Percentiles rank a stretch among this genome's conserved stretches.
Conservation (phyloP, 1,140 invertebrate genomes). For the Colletes latitarsis region DNA sequence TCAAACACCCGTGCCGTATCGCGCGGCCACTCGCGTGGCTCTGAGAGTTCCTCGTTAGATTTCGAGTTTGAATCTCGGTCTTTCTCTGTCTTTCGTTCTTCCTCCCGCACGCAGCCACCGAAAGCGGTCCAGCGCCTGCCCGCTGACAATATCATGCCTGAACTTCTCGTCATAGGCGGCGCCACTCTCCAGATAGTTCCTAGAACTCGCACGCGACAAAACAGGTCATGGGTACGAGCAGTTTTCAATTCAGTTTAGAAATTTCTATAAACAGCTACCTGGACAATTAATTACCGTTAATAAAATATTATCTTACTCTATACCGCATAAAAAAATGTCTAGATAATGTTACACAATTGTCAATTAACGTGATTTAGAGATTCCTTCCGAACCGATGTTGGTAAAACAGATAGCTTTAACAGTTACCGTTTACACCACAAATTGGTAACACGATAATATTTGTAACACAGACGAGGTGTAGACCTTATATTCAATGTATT, state of each 20-base stretch:
- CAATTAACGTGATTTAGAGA: no score
- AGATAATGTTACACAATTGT: no score
- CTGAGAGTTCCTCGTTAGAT: conserved; percentile 67
- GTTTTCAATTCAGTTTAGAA: not conserved
- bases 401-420: not conserved
- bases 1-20: conserved; percentile 63
- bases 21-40: conserved; percentile 74
- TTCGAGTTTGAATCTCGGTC: conserved; percentile 69
- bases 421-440: no score
- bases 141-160: conserved; percentile 43
- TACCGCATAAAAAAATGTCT: not conserved
- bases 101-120: conserved; percentile 51
- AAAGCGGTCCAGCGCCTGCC: conserved; percentile 68
- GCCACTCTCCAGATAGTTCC: conserved; percentile 12
- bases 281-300: not conserved
- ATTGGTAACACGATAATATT: no score
- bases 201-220: not conserved
- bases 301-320: not conserved
- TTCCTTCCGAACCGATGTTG: not conserved
- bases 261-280: not conserved
- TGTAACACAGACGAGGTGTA: no score
- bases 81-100: conserved; percentile 35
- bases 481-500: no score
- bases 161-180: conserved; percentile 2
- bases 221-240: not conserved